These are phyloP conservation scores for Ammospiza caudacuta DNA, from an alignment of 2,113 vertebrate species.

Conservation along the genomic window DNA sequence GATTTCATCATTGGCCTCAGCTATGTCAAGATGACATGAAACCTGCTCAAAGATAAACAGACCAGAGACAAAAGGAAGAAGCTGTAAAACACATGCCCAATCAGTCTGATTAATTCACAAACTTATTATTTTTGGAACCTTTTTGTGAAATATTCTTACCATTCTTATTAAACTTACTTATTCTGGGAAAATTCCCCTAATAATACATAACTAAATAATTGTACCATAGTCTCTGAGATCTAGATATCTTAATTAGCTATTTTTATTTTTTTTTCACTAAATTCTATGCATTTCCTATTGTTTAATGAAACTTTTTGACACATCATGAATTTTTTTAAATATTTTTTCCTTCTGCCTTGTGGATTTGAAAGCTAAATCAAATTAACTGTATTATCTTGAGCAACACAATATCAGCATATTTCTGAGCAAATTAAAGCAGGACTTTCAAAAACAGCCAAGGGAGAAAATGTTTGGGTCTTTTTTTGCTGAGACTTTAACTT, in stretches of 20 bases:
- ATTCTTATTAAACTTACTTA: neutral
- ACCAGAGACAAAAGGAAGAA: neutral
- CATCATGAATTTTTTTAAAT: accelerated
- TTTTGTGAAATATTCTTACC: neutral
- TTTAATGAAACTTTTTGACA: neutral
- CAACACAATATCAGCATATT: neutral
- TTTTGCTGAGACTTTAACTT: neutral
- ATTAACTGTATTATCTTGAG: neutral
- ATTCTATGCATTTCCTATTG: neutral
- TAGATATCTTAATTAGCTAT: neutral
- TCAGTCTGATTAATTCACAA: neutral
- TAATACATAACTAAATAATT: neutral
- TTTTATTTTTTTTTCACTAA: neutral
- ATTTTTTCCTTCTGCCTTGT: neutral
- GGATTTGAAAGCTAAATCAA: neutral
- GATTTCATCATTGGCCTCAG: neutral
- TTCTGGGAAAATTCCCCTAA: neutral
- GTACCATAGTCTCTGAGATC: neutral
- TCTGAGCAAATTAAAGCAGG: neutral
- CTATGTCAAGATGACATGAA: neutral
- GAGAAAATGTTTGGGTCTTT: neutral
- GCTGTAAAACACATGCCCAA: neutral
- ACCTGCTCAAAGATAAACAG: neutral
- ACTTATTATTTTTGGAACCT: neutral
- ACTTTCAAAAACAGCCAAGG: neutral